Evolutionary conservation across 2,888 invertebrate species (phyloP).

Genomic region (Tribolium freemani): DNA sequence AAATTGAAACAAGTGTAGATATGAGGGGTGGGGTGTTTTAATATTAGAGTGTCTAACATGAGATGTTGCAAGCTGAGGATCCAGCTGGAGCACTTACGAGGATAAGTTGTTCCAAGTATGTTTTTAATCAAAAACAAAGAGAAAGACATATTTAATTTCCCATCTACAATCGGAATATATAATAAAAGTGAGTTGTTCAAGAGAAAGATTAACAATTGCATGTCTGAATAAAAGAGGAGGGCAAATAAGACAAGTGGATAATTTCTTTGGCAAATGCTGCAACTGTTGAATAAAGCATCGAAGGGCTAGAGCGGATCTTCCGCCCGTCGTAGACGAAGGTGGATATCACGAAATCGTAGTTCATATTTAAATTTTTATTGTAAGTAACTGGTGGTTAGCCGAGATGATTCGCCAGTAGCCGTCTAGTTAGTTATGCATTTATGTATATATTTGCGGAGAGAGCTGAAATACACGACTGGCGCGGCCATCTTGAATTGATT

Average conservation of each 20-base stretch:
- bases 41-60: conserved; percentile 32
- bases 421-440: conserved; percentile 61
- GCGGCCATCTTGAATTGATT: conserved; percentile 62
- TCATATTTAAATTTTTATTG: conserved; percentile 63
- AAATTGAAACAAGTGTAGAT: not conserved
- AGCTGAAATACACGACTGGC: conserved; percentile 59
- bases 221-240: conserved; percentile 60
- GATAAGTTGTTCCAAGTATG: conserved; percentile 40
- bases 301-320: conserved; percentile 45
- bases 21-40: conserved; percentile 3
- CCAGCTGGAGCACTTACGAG: conserved; percentile 28
- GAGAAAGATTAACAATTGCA: conserved; percentile 63
- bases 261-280: conserved; percentile 65
- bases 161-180: conserved; percentile 59
- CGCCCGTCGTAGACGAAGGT: conserved; percentile 10
- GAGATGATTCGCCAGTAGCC: conserved; percentile 63
- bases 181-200: conserved; percentile 58
- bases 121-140: conserved; percentile 57
- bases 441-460: conserved; percentile 61
- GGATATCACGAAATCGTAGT: conserved; percentile 53
- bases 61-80: conserved; percentile 24
- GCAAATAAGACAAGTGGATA: conserved; percentile 65
- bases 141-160: conserved; percentile 62
- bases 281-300: conserved; percentile 63
- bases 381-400: conserved; percentile 58